Conservation (phyloP, 2,888 invertebrate genomes). For the Folsomia manolachei region DNA sequence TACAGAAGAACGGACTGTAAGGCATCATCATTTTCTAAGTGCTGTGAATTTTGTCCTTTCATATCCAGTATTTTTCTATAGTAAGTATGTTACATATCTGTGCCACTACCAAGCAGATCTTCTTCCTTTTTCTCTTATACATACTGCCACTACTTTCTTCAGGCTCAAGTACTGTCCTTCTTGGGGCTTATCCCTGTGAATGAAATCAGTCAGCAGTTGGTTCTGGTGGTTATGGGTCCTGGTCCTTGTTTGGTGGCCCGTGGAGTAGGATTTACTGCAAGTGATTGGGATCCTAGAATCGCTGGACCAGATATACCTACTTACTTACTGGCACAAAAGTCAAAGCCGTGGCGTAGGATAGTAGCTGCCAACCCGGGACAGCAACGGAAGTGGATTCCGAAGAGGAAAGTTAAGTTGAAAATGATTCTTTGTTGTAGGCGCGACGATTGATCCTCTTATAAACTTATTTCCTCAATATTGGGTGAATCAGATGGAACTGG, state of each 20-base stretch:
- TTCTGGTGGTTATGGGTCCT: no score
- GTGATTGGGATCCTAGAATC: background rate
- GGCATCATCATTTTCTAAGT: no score
- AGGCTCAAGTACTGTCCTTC: background rate
- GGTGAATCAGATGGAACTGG: background rate
- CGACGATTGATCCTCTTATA: slow-evolving; percentile 35
- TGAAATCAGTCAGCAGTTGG: background rate
- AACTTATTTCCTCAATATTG: slow-evolving; percentile 33
- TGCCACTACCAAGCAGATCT: background rate
- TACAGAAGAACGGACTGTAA: no score
- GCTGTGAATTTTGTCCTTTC: background rate
- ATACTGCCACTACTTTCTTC: background rate
- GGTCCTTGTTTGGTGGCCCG: no score
- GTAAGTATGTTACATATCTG: background rate
- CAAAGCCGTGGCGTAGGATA: no score
- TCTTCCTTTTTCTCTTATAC: no score
- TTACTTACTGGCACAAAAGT: no score
- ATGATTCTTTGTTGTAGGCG: slow-evolving; percentile 8
- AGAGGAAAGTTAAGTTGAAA: slow-evolving; percentile 1
- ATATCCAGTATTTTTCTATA: background rate
- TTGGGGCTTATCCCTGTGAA: background rate
- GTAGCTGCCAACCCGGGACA: no score
- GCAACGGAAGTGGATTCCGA: background rate
- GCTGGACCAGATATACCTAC: background rate
- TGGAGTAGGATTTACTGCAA: background rate